phyloP scores from a whole-genome alignment of 2,113 vertebrate species.

The Maccullochella peelii region DNA sequence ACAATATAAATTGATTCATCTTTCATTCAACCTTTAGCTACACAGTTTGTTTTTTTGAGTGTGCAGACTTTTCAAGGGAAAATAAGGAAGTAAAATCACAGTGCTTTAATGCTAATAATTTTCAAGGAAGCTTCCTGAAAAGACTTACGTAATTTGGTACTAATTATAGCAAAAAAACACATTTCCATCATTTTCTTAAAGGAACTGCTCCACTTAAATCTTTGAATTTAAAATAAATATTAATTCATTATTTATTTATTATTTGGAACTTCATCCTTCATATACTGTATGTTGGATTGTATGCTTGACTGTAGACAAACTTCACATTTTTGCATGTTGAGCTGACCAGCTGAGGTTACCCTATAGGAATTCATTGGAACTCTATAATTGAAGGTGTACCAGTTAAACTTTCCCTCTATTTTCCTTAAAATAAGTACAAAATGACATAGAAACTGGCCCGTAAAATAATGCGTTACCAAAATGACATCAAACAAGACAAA shows the following conservation, averaged over 20 bases:
- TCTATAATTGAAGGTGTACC: background rate
- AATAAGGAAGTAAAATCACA: background rate
- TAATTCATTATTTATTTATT: background rate
- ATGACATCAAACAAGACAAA: too few relatives aligned
- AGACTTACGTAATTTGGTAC: background rate
- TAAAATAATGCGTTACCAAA: background rate
- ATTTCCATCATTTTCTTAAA: background rate
- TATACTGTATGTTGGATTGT: background rate
- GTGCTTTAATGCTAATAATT: background rate
- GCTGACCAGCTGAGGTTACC: background rate
- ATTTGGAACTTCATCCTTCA: background rate
- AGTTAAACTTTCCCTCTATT: background rate
- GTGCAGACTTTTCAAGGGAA: background rate
- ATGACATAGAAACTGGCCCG: background rate
- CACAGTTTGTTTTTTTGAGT: background rate
- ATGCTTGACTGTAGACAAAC: background rate
- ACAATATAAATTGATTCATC: background rate
- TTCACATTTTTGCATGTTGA: background rate
- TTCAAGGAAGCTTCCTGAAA: background rate
- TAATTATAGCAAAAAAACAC: background rate
- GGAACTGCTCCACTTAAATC: background rate
- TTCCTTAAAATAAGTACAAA: too few relatives aligned
- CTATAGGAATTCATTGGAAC: background rate
- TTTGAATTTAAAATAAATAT: background rate
- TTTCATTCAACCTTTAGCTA: background rate